Evolutionary conservation across 2,888 invertebrate species (phyloP), one percentile per base, ranked within the genome.

Genomic region (Ferdinandea cuprea): DNA sequence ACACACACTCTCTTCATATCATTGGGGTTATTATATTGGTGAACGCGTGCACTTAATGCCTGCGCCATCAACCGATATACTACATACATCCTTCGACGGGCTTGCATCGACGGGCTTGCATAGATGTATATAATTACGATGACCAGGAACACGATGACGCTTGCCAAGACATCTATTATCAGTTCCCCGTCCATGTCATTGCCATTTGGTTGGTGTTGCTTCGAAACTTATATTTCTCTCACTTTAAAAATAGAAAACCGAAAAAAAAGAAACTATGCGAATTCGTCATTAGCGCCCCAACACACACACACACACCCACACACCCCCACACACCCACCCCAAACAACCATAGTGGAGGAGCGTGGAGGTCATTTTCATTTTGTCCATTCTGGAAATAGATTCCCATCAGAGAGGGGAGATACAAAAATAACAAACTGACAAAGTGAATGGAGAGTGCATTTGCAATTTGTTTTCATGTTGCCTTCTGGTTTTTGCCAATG

Each of bases 391-490:
- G 56, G 46, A 68, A 68, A 76, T 76, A 76, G 68, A 76, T 40
- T 65, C 46, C 30, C 73, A 48, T 73, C 35, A 13, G 17, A 37
- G 32, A 56, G 54, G n/a, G n/a, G n/a, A n/a, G n/a, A n/a, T n/a
- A n/a, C n/a, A n/a, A n/a, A 8, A 21, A 13, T 5, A 17, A 17
- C 32, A 19, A 56, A 54, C 40, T 71, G 77, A 78, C 65, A 65
- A 71, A 78, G 50, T 48, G 71, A 71, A 56, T 48, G 56, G 32
- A 46, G 48, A 78, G 35, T 59, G 52, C 65, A 79, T 52, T 79
- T 73, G 78, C 78, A 79, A 65, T 79, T 79, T 79, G 78, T 79
- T 66, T 71, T 58, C 37, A 78, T 68, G 65, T 66, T 58, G 72
- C 50, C 52, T 68, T 69, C 44, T 44, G 44, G 48, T 58, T 17